phyloP scores from a whole-genome alignment of 2,113 vertebrate genomes.

The Peromyscus californicus region DNA sequence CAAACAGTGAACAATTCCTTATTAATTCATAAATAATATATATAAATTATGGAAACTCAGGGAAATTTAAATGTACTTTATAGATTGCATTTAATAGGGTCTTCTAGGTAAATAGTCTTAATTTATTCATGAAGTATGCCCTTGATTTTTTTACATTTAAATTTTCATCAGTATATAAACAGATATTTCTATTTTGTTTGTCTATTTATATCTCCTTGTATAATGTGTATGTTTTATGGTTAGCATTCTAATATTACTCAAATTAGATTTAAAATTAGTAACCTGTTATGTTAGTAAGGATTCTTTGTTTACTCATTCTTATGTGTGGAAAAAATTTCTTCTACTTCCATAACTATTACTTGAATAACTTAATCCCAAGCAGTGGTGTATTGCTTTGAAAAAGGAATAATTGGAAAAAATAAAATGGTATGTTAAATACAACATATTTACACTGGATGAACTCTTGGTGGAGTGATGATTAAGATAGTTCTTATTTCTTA shows the following conservation, averaged over 20 bases:
- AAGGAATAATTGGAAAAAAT: background rate
- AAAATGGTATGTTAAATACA: background rate
- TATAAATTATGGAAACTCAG: background rate
- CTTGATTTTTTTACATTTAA: background rate
- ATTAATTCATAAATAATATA: background rate
- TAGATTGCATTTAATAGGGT: background rate
- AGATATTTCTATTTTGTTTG: background rate
- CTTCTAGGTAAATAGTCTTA: background rate
- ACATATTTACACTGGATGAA: background rate
- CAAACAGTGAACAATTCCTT: background rate
- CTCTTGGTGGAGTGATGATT: background rate
- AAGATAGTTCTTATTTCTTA: background rate
- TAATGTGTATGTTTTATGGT: background rate
- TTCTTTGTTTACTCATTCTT: background rate
- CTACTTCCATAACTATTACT: background rate
- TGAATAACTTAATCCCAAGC: background rate
- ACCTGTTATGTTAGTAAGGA: background rate
- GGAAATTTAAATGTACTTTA: background rate
- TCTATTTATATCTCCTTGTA: background rate
- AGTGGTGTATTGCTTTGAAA: background rate
- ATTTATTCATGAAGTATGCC: background rate
- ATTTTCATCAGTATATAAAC: background rate
- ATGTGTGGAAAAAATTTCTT: background rate
- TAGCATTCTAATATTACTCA: background rate
- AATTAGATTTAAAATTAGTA: background rate